These are phyloP conservation scores for Deroptyus accipitrinus DNA, from an alignment of 2,113 vertebrate species.

Conservation along the genomic window DNA sequence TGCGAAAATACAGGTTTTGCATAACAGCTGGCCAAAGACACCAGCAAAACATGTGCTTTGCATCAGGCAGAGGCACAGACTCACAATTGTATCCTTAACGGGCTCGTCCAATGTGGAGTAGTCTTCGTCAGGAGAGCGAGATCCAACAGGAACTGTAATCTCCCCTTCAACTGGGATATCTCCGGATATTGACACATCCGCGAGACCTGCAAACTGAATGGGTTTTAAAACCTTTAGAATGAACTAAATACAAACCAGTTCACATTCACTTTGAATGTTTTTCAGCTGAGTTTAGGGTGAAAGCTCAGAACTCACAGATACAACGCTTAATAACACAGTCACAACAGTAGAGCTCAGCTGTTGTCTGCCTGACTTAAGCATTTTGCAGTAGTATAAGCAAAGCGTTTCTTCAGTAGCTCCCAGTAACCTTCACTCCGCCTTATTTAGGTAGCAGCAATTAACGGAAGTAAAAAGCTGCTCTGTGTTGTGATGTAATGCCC, in stretches of 20 bases:
- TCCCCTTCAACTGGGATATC: conserved; percentile 93
- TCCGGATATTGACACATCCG: conserved; percentile 89
- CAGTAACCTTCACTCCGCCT: fast-evolving
- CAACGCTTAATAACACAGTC: fast-evolving
- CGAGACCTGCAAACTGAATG: conserved; percentile 85
- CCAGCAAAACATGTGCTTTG: neutral
- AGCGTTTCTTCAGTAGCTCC: no score
- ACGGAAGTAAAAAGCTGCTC: fast-evolving
- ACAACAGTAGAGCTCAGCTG: neutral
- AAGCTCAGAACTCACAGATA: neutral
- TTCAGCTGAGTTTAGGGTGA: neutral
- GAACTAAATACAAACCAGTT: neutral
- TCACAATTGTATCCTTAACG: conserved; percentile 90
- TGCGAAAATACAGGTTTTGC: neutral
- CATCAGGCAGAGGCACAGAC: neutral
- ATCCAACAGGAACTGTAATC: conserved; percentile 85
- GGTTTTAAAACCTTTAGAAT: neutral
- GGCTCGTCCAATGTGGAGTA: conserved; percentile 93
- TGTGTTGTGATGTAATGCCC: fast-evolving
- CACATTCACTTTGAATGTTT: fast-evolving
- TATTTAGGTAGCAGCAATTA: fast-evolving
- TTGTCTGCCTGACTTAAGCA: fast-evolving
- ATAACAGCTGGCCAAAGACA: neutral
- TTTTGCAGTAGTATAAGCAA: fast-evolving
- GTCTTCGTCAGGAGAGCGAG: conserved; percentile 80